phyloP scores from a whole-genome alignment of 2,113 vertebrate genomes.

The Seriola dumerili region DNA sequence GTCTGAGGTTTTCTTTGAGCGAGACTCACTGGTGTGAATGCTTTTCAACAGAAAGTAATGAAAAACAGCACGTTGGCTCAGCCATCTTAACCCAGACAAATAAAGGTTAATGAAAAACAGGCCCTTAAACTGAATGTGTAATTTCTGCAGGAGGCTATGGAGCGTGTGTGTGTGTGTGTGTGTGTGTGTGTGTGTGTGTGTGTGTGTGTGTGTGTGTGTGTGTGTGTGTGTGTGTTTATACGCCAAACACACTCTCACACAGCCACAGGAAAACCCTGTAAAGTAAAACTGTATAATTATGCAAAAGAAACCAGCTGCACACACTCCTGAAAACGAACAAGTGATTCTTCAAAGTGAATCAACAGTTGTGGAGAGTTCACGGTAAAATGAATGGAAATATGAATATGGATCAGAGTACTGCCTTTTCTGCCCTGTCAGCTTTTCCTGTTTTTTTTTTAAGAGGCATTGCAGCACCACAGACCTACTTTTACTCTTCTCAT shows the following conservation, averaged over 20 bases:
- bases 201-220: conserved; percentile 28
- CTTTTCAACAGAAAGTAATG: conserved; percentile 56
- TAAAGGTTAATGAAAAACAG: conserved; percentile 76
- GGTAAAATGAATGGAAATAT: conserved; percentile 69
- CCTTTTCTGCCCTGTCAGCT: conserved; percentile 68
- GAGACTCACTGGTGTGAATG: conserved; percentile 10
- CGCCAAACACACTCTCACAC: conserved; percentile 12
- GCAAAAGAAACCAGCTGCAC: conserved; percentile 43
- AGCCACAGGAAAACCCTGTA: conserved; percentile 53
- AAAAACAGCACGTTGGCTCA: conserved; percentile 52
- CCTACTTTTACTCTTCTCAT: conserved; percentile 61
- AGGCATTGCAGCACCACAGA: conserved; percentile 68
- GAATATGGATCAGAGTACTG: conserved; percentile 73
- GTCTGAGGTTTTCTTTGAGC: conserved; percentile 31
- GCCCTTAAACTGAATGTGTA: conserved; percentile 61
- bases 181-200: conserved; percentile 19
- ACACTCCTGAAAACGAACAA: conserved; percentile 44
- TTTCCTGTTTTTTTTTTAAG: conserved; percentile 39
- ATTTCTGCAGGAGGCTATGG: conserved; percentile 47
- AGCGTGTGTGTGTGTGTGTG: conserved; percentile 15
- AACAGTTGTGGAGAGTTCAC: conserved; percentile 67
- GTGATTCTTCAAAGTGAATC: conserved; percentile 69
- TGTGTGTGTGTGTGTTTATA: conserved; percentile 11
- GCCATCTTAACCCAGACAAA: conserved; percentile 67
- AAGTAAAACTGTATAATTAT: conserved; percentile 58